Base-by-base conservation (phyloP, 2,888 invertebrate species). In the Subacronicta megacephala region DNA sequence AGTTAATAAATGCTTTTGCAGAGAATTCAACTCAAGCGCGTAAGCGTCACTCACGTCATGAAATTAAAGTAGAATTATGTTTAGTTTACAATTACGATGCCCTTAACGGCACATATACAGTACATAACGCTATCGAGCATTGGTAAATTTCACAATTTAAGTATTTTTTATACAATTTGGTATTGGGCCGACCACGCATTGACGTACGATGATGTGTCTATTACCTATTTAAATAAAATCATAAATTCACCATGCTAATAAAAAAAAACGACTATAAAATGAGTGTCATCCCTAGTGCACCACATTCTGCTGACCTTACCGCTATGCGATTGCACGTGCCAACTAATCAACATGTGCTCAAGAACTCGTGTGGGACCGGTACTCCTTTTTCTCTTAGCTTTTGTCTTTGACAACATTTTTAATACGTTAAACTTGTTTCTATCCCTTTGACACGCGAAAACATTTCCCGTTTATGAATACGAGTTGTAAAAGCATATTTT, bases 331-430 rank as follows among this genome's bases (percentile, higher is more conserved):
- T 62, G 77, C 77, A 76, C 77, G 74, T 72, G 78, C 76, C 75
- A 78, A 69, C 65, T 75, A 75, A 77, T 77, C 76, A 77, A 76
- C 70, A 75, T 75, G 75, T 70, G 77, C 66, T 75, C 62, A 71
- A 74, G 65, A 73, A 67, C 63, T 72, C 66, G 74, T 69, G 66
- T 54, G 52, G 52, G 56, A 62, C 58, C 62, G 47, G 56, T 43
- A 23, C 51, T 59, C 46, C 53, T 69, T 72, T 60, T 64, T 52
- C 50, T 54, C 50, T 53, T 41, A 47, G 47, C 55, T 62, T 69
- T 69, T 64, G 61, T 64, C 57, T 67, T 66, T 65, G 62, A 61
- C 55, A 52, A 59, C 45, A 59, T 63, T 67, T 71, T 75, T 62
- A 66, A 72, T 68, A 45, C 20, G 58, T 65, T 68, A 68, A 53